These are phyloP conservation scores for Drosophila persimilis DNA, from an alignment of 1,140 invertebrate species.

Conservation along the genomic window DNA sequence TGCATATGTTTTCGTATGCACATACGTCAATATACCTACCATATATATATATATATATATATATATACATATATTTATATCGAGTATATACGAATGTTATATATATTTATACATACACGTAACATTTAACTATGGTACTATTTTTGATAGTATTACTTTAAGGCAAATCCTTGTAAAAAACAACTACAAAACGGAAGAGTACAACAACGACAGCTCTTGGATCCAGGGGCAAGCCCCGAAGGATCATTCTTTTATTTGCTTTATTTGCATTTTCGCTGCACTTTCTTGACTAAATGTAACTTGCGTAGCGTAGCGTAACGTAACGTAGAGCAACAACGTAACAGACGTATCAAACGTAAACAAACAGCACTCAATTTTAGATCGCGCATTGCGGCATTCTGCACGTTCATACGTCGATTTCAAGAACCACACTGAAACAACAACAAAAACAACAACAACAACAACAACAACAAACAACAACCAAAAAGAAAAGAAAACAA, in stretches of 20 bases:
- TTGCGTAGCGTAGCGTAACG: conserved; percentile 41
- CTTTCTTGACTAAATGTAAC: conserved; percentile 68
- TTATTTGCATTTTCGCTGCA: conserved; percentile 75
- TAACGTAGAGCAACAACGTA: too few relatives aligned
- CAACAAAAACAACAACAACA: conserved; percentile 23
- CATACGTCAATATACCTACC: conserved; percentile 65
- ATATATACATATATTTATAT: conserved; percentile 40
- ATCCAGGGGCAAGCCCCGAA: conserved; percentile 18
- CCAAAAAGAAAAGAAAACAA: conserved; percentile 22
- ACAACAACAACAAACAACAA: conserved; percentile 22
- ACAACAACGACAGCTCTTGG: conserved; percentile 38
- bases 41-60: conserved; percentile 59
- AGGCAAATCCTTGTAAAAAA: conserved; percentile 76
- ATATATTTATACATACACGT: conserved; percentile 74
- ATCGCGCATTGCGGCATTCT: conserved; percentile 65
- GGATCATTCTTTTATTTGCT: conserved; percentile 79
- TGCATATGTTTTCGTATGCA: conserved; percentile 83
- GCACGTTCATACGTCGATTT: conserved; percentile 64
- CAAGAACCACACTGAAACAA: conserved; percentile 27
- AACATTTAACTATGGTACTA: conserved; percentile 78
- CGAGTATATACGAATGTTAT: conserved; percentile 67
- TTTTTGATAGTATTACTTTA: conserved; percentile 82
- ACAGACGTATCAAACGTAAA: conserved; percentile 2
- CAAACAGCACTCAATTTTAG: background rate
- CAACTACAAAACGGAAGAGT: conserved; percentile 59